Percentiles rank a stretch among this genome's conserved stretches.
phyloP scores from a whole-genome alignment of 2,888 invertebrate genomes.

The Morpho deidamia region DNA sequence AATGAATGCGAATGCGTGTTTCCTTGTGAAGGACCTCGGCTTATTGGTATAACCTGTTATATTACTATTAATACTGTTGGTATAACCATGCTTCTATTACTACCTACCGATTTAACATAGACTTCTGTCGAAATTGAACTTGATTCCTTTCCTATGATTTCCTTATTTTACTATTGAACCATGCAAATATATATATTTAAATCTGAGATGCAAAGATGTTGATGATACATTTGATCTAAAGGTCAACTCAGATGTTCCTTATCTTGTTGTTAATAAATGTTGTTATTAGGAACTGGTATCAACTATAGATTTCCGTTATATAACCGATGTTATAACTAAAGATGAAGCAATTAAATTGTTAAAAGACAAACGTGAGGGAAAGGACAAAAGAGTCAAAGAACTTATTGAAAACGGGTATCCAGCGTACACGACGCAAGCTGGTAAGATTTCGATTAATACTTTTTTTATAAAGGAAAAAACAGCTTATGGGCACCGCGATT shows the following conservation, averaged over 20 bases:
- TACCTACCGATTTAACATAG: no score
- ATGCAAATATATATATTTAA: no score
- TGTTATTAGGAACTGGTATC: slow-evolving; percentile 82
- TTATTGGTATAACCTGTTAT: no score
- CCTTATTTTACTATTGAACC: no score
- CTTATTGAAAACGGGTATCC: slow-evolving; percentile 86
- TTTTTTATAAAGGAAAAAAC: no score
- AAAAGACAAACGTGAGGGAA: slow-evolving; percentile 75
- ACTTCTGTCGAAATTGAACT: no score
- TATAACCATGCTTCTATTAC: no score
- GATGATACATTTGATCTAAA: slow-evolving; percentile 5
- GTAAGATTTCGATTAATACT: slow-evolving; percentile 46
- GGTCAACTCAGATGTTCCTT: slow-evolving; percentile 11
- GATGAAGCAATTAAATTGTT: slow-evolving; percentile 88
- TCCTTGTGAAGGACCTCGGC: no score
- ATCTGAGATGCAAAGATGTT: neutral
- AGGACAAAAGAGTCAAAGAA: slow-evolving; percentile 80
- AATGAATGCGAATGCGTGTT: no score
- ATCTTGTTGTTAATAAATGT: slow-evolving; percentile 14
- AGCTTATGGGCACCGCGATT: no score
- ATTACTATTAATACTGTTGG: no score
- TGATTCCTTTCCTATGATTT: no score
- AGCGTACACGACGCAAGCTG: slow-evolving; percentile 91
- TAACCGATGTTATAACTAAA: slow-evolving; percentile 89
- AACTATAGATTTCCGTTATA: slow-evolving; percentile 90